Conservation (phyloP, 2,888 invertebrate species). For the Nipponacmea schrenckii region DNA sequence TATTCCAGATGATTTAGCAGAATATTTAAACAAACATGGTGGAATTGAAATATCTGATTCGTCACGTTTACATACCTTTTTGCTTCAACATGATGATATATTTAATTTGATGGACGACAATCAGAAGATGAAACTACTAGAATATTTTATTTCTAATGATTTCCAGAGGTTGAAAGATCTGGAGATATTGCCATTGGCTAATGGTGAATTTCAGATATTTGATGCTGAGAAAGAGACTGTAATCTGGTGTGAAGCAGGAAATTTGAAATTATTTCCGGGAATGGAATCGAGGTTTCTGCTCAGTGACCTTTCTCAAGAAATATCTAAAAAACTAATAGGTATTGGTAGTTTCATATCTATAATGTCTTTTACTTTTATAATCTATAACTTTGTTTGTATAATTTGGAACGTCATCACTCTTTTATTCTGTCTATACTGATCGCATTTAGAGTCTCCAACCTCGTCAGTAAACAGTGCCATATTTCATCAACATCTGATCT, state of each 20-base stretch:
- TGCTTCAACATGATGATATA: background rate
- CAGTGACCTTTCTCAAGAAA: background rate
- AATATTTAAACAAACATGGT: background rate
- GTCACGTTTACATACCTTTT: background rate
- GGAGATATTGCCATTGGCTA: constrained; percentile 9
- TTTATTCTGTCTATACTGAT: too few relatives aligned
- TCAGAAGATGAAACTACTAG: background rate
- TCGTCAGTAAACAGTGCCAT: too few relatives aligned
- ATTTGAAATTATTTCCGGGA: constrained; percentile 16
- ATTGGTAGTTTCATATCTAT: background rate
- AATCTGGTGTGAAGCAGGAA: background rate
- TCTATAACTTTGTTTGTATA: too few relatives aligned
- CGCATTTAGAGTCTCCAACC: too few relatives aligned
- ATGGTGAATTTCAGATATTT: constrained; percentile 12
- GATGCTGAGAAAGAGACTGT: constrained; percentile 3
- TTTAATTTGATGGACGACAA: background rate
- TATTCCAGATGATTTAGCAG: background rate
- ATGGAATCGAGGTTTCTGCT: background rate
- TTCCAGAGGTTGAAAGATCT: background rate
- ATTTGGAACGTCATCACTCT: too few relatives aligned
- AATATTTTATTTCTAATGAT: constrained; percentile 10
- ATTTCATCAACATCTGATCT: too few relatives aligned
- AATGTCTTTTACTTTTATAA: background rate
- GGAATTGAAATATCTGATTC: background rate
- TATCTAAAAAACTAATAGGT: background rate